A percentile compares a stretch with the other conserved stretches of the same genome.
phyloP scores from a whole-genome alignment of 2,888 invertebrate genomes.

The Gasteruption jaculator region DNA sequence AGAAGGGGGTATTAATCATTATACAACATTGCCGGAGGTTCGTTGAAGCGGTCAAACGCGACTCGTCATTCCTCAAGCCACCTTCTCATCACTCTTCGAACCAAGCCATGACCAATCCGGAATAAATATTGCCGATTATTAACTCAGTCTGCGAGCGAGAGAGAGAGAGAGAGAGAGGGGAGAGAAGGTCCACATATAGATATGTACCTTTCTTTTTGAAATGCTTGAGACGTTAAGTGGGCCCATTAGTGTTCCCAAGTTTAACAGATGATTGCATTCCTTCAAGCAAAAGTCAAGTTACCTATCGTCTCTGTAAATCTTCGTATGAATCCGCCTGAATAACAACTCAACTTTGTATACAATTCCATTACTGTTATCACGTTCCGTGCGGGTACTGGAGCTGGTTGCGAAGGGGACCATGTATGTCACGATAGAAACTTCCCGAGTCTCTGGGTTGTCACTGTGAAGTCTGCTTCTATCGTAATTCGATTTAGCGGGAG shows the following conservation, averaged over 20 bases:
- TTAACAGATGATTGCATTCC: conserved; percentile 34
- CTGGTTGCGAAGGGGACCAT: too few relatives aligned
- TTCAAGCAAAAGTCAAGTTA: too few relatives aligned
- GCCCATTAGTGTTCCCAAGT: conserved; percentile 46
- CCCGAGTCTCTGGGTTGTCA: too few relatives aligned
- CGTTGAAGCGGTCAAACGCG: conserved; percentile 18
- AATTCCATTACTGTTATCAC: too few relatives aligned
- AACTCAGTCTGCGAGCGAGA: conserved; percentile 30
- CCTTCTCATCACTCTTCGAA: conserved; percentile 42
- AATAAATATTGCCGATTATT: conserved; percentile 52
- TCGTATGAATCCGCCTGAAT: too few relatives aligned
- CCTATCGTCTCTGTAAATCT: too few relatives aligned
- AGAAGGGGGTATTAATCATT: conserved; percentile 1
- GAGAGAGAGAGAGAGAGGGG: conserved; percentile 8
- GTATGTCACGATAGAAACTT: too few relatives aligned
- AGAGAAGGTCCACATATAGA: conserved; percentile 23
- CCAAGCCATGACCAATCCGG: conserved; percentile 49
- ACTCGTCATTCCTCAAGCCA: conserved; percentile 32
- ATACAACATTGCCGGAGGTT: background rate
- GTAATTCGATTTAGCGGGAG: too few relatives aligned
- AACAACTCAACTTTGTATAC: too few relatives aligned
- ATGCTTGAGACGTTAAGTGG: conserved; percentile 51
- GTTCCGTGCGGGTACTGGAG: too few relatives aligned
- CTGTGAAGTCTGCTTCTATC: too few relatives aligned
- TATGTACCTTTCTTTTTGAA: conserved; percentile 26